Evolutionary conservation across 1,140 invertebrate species (phyloP).

Genomic region (Neodiprion lecontei): DNA sequence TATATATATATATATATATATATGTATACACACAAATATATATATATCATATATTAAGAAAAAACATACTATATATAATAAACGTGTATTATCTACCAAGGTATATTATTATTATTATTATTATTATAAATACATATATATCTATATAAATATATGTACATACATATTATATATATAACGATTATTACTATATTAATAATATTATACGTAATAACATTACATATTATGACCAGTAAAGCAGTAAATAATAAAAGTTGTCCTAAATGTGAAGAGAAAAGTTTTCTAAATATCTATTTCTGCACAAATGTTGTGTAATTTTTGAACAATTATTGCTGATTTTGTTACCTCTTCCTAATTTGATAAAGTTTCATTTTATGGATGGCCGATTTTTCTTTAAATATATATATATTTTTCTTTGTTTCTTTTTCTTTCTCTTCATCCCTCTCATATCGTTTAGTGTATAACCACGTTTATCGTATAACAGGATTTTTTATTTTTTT

Average conservation of each 20-base stretch:
- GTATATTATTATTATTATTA: slow-evolving; percentile 51
- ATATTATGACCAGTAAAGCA: slow-evolving; percentile 56
- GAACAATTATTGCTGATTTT: too few species aligned
- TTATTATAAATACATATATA: slow-evolving; percentile 37
- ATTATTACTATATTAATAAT: slow-evolving; percentile 51
- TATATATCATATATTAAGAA: slow-evolving; percentile 41
- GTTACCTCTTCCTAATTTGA: too few species aligned
- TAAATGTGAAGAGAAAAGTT: slow-evolving; percentile 26
- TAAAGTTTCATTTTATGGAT: too few species aligned
- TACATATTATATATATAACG: slow-evolving; percentile 49
- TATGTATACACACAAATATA: slow-evolving; percentile 29
- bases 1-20: slow-evolving; percentile 33
- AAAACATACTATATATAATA: slow-evolving; percentile 48
- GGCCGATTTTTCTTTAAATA: too few species aligned
- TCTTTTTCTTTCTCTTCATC: too few species aligned
- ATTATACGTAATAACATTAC: slow-evolving; percentile 55
- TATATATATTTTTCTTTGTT: too few species aligned
- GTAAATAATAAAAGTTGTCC: slow-evolving; percentile 61
- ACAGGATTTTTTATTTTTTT: too few species aligned
- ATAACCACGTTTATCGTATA: too few species aligned
- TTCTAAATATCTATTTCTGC: background rate
- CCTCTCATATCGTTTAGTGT: too few species aligned
- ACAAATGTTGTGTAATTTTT: too few species aligned
- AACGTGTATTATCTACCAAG: slow-evolving; percentile 46
- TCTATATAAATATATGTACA: slow-evolving; percentile 37